Evolutionary conservation across 1,140 invertebrate genomes (phyloP).

Genomic region (Drosophila chauvacae): DNA sequence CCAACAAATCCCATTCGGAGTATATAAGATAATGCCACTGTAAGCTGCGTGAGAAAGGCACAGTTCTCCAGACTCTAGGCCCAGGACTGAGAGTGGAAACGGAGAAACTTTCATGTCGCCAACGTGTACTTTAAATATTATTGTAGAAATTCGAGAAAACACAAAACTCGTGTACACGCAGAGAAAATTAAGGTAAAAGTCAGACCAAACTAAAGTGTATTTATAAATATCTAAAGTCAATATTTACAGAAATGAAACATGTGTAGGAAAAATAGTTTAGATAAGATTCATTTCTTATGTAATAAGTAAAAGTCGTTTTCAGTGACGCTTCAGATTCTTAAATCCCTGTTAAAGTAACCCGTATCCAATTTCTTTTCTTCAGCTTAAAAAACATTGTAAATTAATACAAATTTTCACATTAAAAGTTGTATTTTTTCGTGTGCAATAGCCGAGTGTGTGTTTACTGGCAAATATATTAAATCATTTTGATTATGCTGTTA

Average conservation of each 20-base stretch:
- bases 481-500: constrained; percentile 74
- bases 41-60: constrained; percentile 79
- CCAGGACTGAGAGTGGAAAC: constrained; percentile 28
- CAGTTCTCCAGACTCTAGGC: constrained; percentile 43
- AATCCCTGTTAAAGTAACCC: no score
- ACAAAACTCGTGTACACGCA: constrained; percentile 9
- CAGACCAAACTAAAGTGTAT: background rate
- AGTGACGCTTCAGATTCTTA: background rate
- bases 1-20: constrained; percentile 56
- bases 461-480: constrained; percentile 76
- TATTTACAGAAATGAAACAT: background rate
- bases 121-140: constrained; percentile 37
- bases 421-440: background rate
- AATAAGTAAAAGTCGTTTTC: background rate
- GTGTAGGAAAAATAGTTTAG: background rate
- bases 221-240: background rate
- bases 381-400: background rate
- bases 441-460: constrained; percentile 34
- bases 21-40: constrained; percentile 45
- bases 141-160: constrained; percentile 47
- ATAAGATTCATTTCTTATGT: background rate
- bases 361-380: background rate
- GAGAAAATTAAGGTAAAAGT: constrained; percentile 1
- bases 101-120: constrained; percentile 23
- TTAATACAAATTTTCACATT: background rate